Evolutionary conservation across 2,113 vertebrate genomes (phyloP), one percentile per base, ranked within the genome.

Genomic region (Percina caprodes): DNA sequence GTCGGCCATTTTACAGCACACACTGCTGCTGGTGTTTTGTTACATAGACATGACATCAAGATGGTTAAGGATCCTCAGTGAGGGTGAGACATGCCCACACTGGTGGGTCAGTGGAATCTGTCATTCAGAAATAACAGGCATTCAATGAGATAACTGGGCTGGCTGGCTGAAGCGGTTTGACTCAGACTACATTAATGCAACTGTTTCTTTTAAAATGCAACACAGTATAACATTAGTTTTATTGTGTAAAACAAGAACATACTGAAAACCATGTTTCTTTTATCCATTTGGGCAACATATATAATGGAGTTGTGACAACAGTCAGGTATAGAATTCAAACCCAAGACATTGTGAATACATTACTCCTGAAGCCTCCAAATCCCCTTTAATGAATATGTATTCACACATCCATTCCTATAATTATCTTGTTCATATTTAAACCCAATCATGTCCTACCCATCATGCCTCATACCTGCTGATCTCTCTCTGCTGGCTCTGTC

Each of bases 1-100:
- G 91, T 65, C 70, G 79, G 71, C 61, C 54, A 26, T 90, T 89
- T 81, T 56, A 73, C 49, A 54, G 66, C 30, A 0, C 71, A 72
- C 56, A 66, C 52, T 63, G 85, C 75, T 82, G 63, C 61, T 69
- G 90, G 92, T 94, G 90, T 95, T 91, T 73, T 63, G 82, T 95
- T 93, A 92, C 93, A 82, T 16, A 35, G 80, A 48, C n/a, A 70
- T 78, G 88, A 77, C 39, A 13, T 67, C 74, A 61, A 49, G 76
- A 69, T 62, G 55, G 54, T 80, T 69, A 65, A 80, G 70, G 86
- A 85, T 58, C 66, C 65, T 88, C 80, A 3, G 68, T 80, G 67
- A 79, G 74, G 85, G 54, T 33, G 49, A 83, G 85, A 82, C 91
- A 80, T 86, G 92, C 77, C 93, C 67, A 79, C 88, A 94, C 92